Evolutionary conservation across 2,113 vertebrate genomes (phyloP).

Genomic region (Donacobius atricapilla): DNA sequence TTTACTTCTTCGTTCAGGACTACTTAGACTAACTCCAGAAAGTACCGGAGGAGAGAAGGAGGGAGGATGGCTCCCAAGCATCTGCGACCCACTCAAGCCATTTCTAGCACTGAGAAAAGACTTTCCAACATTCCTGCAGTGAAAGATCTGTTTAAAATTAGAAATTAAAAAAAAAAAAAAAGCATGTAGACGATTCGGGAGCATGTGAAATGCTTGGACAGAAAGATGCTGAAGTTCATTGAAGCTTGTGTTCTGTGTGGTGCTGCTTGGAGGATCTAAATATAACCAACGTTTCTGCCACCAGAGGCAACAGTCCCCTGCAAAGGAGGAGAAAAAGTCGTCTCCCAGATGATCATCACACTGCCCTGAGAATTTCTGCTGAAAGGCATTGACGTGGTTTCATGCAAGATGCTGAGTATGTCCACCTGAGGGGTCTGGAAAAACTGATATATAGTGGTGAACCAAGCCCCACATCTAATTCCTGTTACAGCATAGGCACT

Average conservation of each 20-base stretch:
- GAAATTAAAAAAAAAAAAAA: not conserved
- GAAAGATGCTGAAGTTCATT: not conserved
- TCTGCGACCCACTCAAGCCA: conserved; percentile 20
- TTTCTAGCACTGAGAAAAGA: not conserved
- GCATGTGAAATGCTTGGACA: not conserved
- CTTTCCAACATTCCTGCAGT: not conserved
- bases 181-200: not conserved
- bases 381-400: not conserved
- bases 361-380: not conserved
- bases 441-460: not conserved
- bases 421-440: not conserved
- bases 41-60: not conserved
- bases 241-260: not conserved
- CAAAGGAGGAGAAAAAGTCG: not conserved
- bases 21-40: conserved; percentile 2
- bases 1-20: conserved; percentile 36
- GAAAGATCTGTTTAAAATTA: conserved; percentile 22
- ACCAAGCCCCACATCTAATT: not conserved
- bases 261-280: conserved; percentile 22
- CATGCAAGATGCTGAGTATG: not conserved
- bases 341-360: not conserved
- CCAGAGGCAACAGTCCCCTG: conserved; percentile 33
- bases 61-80: not conserved
- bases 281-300: conserved; percentile 1
- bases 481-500: not conserved